phyloP scores from a whole-genome alignment of 2,113 vertebrate species.

The Tonatia bakeri region DNA sequence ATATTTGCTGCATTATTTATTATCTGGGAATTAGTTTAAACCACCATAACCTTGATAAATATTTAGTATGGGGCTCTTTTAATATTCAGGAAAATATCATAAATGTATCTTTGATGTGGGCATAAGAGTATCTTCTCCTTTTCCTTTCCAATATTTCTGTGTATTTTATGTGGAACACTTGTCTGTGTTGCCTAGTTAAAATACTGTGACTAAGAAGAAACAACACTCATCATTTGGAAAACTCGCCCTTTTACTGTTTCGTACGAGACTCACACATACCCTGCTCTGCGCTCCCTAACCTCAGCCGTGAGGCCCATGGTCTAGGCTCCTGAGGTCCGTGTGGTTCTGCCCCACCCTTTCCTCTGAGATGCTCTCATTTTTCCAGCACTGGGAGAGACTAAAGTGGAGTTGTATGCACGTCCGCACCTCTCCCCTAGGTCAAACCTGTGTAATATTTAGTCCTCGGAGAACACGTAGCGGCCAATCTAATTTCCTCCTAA shows the following conservation, averaged over 20 bases:
- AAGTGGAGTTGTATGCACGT: background rate
- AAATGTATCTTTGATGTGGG: background rate
- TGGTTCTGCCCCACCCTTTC: background rate
- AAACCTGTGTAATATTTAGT: background rate
- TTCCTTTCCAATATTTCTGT: background rate
- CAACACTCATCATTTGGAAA: background rate
- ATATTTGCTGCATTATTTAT: background rate
- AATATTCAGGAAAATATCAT: background rate
- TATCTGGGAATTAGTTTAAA: background rate
- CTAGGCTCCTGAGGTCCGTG: background rate
- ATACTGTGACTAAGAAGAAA: background rate
- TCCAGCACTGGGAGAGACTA: background rate
- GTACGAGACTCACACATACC: background rate
- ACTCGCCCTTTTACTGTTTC: background rate
- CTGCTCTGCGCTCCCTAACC: background rate
- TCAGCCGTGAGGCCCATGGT: background rate
- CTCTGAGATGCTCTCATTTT: background rate
- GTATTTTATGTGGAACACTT: background rate
- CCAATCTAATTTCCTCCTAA: background rate
- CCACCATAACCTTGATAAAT: background rate
- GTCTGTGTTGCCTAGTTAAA: background rate
- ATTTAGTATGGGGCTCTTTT: background rate
- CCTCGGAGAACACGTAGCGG: background rate
- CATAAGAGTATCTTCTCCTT: background rate
- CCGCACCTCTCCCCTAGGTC: accelerated